Base-by-base conservation (phyloP, 2,113 vertebrate genomes). In the Urocynchramus pylzowi region DNA sequence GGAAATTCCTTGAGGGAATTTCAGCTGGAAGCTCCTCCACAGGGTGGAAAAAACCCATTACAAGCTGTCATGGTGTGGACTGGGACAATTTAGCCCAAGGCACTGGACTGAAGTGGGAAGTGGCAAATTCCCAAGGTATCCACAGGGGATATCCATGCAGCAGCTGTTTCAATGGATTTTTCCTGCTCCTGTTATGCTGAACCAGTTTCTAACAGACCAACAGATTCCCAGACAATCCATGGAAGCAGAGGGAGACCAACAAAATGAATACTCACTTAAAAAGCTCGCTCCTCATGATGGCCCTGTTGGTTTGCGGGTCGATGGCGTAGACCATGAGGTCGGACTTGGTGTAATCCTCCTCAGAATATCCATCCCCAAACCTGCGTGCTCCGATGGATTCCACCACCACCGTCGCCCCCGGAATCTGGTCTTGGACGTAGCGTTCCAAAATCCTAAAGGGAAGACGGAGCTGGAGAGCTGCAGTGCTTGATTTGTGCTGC, bases 301-400 rank as follows among this genome's bases (percentile, higher is more conserved):
- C 99, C 95, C 99, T 98, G 84, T 99, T 99, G 59, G 99, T 99
- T 37, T 99, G 98, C 0, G 99, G 99, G 97, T 99, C 99, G 9
- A 99, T 99, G 67, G 99, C 99, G 10, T 99, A 99, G 94, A 99
- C 98, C 97, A 99, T 99, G 90, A 99, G 97, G 97, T 99, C 99
- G 3, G 99, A 98, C 84, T 99, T 99, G 31, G 97, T 98, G 89
- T 99, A 99, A 97, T 99, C 99, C 96, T 99, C 99, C 63, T 99
- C 98, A 37, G 99, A 99, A 95, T 96, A 99, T 8, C 99, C 99
- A 26, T 99, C 99, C 21, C 99, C 99, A 35, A 98, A 98, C 60
- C 99, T 97, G 45, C 99, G 98, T 0, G 99, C 99, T 13, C 99
- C 99, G 1, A 99, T 99, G 75, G 99, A 98, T 90, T 99, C 99